Percentiles rank a stretch among this genome's conserved stretches.
Conservation (phyloP, 2,113 vertebrate species). For the Sander lucioperca region DNA sequence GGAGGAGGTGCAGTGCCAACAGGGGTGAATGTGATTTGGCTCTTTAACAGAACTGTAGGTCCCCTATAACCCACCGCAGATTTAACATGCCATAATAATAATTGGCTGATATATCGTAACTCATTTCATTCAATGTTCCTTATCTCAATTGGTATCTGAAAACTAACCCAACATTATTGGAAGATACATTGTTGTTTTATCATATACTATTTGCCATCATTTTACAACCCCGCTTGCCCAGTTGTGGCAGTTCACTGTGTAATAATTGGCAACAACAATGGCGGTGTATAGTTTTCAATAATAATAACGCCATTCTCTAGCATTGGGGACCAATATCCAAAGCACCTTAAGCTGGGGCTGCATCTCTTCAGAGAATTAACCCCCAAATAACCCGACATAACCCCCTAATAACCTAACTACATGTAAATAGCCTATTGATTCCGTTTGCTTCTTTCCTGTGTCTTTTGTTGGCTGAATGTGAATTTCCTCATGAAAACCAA, state of each 20-base stretch:
- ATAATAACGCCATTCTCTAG: neutral
- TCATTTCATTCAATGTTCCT: slow-evolving; percentile 1
- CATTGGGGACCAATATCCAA: slow-evolving; percentile 51
- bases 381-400: slow-evolving; percentile 89
- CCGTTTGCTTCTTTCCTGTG: slow-evolving; percentile 77
- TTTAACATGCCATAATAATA: neutral
- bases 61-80: slow-evolving; percentile 8
- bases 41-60: slow-evolving; percentile 29
- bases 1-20: slow-evolving; percentile 87
- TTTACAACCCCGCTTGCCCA: neutral
- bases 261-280: slow-evolving; percentile 23
- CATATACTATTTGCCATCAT: neutral
- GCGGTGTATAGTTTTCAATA: neutral
- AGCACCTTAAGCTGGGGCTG: slow-evolving; percentile 78
- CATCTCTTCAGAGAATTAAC: slow-evolving; percentile 86
- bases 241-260: neutral
- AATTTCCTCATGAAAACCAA: slow-evolving; percentile 61
- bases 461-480: slow-evolving; percentile 82
- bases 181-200: neutral
- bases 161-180: neutral
- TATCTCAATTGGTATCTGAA: slow-evolving; percentile 2
- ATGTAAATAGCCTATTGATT: slow-evolving; percentile 71
- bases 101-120: slow-evolving; percentile 19
- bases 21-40: slow-evolving; percentile 61
- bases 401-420: slow-evolving; percentile 85